Evolutionary conservation across 1,140 invertebrate species (phyloP), one percentile per base, ranked within the genome.

Genomic region (Callitettix versicolor): DNA sequence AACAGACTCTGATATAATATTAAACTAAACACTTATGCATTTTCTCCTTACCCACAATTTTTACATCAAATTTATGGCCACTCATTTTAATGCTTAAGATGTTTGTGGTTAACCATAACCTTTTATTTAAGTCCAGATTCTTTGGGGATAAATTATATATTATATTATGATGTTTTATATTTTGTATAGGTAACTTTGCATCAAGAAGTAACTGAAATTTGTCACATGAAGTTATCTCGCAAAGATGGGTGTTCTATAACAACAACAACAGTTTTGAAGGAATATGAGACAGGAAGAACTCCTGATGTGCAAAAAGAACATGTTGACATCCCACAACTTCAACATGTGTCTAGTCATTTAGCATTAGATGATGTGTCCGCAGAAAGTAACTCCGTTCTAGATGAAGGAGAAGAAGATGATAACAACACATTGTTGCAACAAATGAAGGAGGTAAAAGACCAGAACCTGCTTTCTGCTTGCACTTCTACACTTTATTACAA

Each of bases 151-250:
- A n/a, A n/a, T n/a, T n/a, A n/a, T n/a, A n/a, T n/a, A n/a, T n/a
- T n/a, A n/a, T n/a, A n/a, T n/a, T n/a, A n/a, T n/a, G n/a, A n/a
- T 30, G 9, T 30, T 30, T 30, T 30, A 4, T 4, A 30, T 30
- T 3, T 4, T 30, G 3, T 30, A 30, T 9, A 30, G 26, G 26
- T 30, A 30, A 30, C 26, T 9, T 30, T 52, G 33, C 14, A 50
- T 15, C 21, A 43, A 34, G 57, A 55, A 24, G 57, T 58, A 30
- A 54, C 44, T 41, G 44, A 58, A 44, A 58, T 46, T 12, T 14
- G 38, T 24, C 18, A 44, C 15, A 18, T 58, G 9, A 54, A 50
- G 36, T 33, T 58, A 4, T 43, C 34, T 3, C 43, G 42, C 17
- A 55, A 49, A 14, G 56, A 57, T 12, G 49, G 40, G 11, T 46